Evolutionary conservation across 2,888 invertebrate genomes (phyloP).

Genomic region (Acrocera orbiculus): DNA sequence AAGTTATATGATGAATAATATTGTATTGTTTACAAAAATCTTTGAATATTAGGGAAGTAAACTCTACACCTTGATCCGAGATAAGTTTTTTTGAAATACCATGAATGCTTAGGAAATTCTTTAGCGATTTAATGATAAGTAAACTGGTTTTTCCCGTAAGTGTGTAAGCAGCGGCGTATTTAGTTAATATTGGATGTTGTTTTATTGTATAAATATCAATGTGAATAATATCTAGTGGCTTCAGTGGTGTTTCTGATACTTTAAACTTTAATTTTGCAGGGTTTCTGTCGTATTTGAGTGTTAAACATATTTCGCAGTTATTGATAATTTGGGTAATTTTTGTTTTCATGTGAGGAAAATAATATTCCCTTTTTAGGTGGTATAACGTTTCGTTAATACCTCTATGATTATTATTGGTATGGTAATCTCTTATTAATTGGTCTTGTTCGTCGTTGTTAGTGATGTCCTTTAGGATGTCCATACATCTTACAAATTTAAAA

Average conservation of each 20-base stretch:
- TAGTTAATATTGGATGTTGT: constrained; percentile 1
- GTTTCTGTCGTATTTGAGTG: constrained; percentile 9
- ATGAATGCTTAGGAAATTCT: constrained; percentile 2
- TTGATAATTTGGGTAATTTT: constrained; percentile 9
- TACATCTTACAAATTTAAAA: no score
- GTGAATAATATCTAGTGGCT: constrained; percentile 6
- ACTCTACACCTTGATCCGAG: constrained; percentile 5
- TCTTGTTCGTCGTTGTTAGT: constrained; percentile 12
- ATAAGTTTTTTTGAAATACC: constrained; percentile 4
- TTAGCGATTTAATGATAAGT: neutral
- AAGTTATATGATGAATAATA: constrained; percentile 4
- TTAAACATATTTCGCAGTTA: constrained; percentile 8
- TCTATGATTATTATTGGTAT: constrained; percentile 11
- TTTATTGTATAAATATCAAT: constrained; percentile 6
- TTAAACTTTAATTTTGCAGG: constrained; percentile 7
- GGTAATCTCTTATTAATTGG: no score
- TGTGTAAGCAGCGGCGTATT: constrained; percentile 2
- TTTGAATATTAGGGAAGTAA: constrained; percentile 4
- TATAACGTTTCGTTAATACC: constrained; percentile 10
- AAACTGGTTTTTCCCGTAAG: constrained; percentile 1
- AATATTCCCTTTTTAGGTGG: constrained; percentile 7
- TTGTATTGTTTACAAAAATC: constrained; percentile 6
- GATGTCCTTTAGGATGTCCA: constrained; percentile 10
- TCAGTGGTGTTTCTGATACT: constrained; percentile 4
- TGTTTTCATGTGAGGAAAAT: constrained; percentile 7